These are phyloP conservation scores for Luffia ferchaultella DNA, from an alignment of 2,888 invertebrate species.

Conservation along the genomic window DNA sequence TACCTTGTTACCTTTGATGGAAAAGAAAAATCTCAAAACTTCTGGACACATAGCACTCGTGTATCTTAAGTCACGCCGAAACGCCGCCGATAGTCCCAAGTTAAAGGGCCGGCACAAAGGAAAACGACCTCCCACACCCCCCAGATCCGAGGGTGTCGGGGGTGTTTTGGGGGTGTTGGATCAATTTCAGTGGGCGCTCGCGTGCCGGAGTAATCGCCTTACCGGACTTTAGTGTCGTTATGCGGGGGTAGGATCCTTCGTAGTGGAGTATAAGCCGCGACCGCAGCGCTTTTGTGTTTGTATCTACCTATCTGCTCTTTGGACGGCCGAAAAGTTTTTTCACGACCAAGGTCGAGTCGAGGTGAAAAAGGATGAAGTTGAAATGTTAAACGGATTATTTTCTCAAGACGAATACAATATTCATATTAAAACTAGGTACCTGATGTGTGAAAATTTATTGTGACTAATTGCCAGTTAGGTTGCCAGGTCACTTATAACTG, in stretches of 20 bases:
- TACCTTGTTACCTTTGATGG: no score
- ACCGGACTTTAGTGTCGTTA: constrained; percentile 32
- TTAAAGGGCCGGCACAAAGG: constrained; percentile 33
- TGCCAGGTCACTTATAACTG: no score
- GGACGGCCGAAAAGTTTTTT: no score
- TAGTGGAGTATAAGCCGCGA: not conserved
- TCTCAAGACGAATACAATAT: no score
- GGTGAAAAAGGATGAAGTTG: no score
- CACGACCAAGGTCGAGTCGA: no score
- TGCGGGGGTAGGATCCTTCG: constrained; percentile 22
- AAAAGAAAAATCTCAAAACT: not conserved
- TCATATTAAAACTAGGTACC: no score
- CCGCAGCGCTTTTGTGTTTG: not conserved
- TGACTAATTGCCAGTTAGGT: no score
- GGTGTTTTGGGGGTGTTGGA: constrained; percentile 17
- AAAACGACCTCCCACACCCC: constrained; percentile 18
- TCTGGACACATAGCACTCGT: not conserved
- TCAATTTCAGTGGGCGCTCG: constrained; percentile 35
- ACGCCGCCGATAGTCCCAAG: constrained; percentile 23
- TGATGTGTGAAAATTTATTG: no score
- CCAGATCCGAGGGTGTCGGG: constrained; percentile 15
- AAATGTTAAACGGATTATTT: no score
- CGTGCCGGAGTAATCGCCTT: constrained; percentile 40
- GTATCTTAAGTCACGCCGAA: constrained; percentile 18
- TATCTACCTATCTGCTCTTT: not conserved